Conservation (phyloP, 1,140 invertebrate species). For the Chlorops oryzae region DNA sequence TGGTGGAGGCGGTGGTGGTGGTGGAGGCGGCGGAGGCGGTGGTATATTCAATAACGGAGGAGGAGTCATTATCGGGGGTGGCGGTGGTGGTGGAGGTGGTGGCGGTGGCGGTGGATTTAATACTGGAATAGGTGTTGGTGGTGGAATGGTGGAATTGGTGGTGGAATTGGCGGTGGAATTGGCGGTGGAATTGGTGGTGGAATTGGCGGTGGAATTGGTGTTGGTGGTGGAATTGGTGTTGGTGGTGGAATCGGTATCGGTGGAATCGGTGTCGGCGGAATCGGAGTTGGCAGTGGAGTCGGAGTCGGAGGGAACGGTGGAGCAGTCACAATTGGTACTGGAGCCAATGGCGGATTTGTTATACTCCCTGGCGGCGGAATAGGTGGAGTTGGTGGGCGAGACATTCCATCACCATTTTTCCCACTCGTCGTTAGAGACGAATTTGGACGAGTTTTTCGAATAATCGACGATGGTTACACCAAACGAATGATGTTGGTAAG, state of each 20-base stretch:
- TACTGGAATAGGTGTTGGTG: background rate
- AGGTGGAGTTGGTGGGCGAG: conserved; percentile 5
- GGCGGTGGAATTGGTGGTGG: background rate
- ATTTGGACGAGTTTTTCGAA: too few species aligned
- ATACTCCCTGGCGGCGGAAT: background rate
- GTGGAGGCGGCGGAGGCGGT: background rate
- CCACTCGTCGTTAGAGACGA: too few species aligned
- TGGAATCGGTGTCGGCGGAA: conserved; percentile 1
- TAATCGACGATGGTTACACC: too few species aligned
- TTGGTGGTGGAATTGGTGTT: background rate
- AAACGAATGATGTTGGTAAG: conserved; percentile 3
- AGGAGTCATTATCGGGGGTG: background rate
- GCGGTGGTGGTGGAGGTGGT: background rate
- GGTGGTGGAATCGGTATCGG: background rate
- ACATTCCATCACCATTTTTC: too few species aligned
- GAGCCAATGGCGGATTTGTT: background rate
- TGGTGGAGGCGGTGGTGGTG: background rate
- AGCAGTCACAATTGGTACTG: background rate
- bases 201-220: background rate
- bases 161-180: background rate
- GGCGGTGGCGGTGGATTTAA: background rate
- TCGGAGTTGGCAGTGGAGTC: background rate
- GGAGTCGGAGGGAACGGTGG: background rate
- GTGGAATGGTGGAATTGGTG: background rate
- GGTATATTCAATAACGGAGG: background rate